Percentiles rank a stretch among this genome's conserved stretches.
phyloP scores from a whole-genome alignment of 2,888 invertebrate species.

The Amphipyra tragopoginis region DNA sequence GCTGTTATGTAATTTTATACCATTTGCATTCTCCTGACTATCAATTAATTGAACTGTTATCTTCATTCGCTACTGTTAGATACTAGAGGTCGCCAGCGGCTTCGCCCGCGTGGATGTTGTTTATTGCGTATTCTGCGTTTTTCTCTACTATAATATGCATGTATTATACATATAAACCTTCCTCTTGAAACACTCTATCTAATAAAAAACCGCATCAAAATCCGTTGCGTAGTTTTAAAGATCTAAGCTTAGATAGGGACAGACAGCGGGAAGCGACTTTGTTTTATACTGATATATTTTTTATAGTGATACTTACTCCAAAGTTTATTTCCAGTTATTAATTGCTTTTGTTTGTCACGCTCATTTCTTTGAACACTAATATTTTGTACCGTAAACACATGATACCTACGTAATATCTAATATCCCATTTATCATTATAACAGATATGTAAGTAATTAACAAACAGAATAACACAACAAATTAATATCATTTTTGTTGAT shows the following conservation, averaged over 20 bases:
- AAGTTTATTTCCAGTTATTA: slow-evolving; percentile 19
- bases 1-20: slow-evolving; percentile 41
- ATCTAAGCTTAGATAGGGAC: too few species aligned
- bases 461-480: neutral
- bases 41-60: slow-evolving; percentile 35
- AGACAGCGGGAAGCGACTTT: too few species aligned
- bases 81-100: too few species aligned
- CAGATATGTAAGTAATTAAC: slow-evolving; percentile 1
- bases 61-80: slow-evolving; percentile 18
- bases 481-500: neutral
- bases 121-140: too few species aligned
- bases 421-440: neutral
- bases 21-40: slow-evolving; percentile 27
- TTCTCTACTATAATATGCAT: too few species aligned
- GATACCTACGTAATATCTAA: slow-evolving; percentile 1
- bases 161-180: too few species aligned
- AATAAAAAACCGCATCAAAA: too few species aligned
- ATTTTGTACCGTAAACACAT: neutral
- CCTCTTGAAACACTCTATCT: too few species aligned
- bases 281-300: too few species aligned
- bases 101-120: too few species aligned
- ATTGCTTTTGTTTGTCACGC: slow-evolving; percentile 8
- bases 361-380: slow-evolving; percentile 3
- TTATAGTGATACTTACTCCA: slow-evolving; percentile 12
- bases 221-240: too few species aligned